Conservation (phyloP, 2,888 invertebrate species). For the Lathronympha strigana region DNA sequence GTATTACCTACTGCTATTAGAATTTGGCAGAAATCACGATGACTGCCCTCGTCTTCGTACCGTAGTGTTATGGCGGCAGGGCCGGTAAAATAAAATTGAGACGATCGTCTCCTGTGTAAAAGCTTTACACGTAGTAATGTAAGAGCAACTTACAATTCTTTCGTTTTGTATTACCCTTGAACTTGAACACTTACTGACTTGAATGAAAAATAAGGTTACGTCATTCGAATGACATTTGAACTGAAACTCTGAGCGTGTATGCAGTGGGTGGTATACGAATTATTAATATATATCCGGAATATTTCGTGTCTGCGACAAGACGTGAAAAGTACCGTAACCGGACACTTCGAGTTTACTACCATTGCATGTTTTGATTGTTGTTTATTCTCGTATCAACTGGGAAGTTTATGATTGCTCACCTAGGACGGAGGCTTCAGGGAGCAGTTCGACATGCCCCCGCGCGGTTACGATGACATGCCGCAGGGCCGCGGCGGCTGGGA, state of each 20-base stretch:
- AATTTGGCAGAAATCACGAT: too few relatives aligned
- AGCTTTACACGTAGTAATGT: too few relatives aligned
- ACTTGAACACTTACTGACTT: slow-evolving; percentile 16
- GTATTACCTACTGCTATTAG: too few relatives aligned
- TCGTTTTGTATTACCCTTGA: neutral
- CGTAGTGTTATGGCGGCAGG: too few relatives aligned
- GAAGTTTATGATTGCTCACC: slow-evolving; percentile 80
- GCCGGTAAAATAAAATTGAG: too few relatives aligned
- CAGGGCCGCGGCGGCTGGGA: slow-evolving; percentile 85
- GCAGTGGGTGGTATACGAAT: neutral
- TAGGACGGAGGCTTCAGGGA: slow-evolving; percentile 84
- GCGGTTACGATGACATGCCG: slow-evolving; percentile 78
- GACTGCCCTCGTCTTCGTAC: too few relatives aligned
- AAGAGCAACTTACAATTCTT: too few relatives aligned
- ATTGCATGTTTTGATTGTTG: slow-evolving; percentile 42
- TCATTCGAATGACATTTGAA: neutral
- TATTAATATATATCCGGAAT: neutral
- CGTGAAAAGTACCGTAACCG: neutral
- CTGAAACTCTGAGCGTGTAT: neutral
- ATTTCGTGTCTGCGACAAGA: neutral
- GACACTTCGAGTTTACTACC: slow-evolving; percentile 20
- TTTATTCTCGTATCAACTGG: slow-evolving; percentile 67
- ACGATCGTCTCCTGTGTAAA: too few relatives aligned
- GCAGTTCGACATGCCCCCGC: slow-evolving; percentile 79
- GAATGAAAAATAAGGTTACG: slow-evolving; percentile 21